phyloP scores from a whole-genome alignment of 2,113 vertebrate genomes.

The Mystacornis crossleyi region DNA sequence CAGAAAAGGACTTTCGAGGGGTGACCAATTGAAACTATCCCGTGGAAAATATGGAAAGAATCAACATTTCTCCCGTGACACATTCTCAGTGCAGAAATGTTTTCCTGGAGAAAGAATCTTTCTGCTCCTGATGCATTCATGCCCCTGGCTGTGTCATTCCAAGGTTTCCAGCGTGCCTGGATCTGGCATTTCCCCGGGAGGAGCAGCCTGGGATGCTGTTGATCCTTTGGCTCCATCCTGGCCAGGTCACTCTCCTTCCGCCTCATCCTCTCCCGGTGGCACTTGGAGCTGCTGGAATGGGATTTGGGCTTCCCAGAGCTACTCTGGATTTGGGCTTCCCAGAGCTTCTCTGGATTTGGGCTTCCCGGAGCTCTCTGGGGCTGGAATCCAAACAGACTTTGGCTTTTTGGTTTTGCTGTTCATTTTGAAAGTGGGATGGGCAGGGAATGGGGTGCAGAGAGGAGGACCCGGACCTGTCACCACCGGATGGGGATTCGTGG shows the following conservation, averaged over 20 bases:
- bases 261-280: accelerated
- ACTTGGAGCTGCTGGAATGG: background rate
- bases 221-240: background rate
- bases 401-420: background rate
- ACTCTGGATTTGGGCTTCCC: background rate
- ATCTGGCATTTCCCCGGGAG: too few species aligned
- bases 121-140: background rate
- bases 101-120: background rate
- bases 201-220: accelerated
- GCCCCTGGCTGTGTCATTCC: background rate
- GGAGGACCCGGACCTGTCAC: background rate
- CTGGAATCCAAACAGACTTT: background rate
- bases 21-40: background rate
- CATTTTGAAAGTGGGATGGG: accelerated
- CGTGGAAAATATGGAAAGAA: background rate
- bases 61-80: background rate
- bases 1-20: background rate
- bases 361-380: too few species aligned
- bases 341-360: background rate
- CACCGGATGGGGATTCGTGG: background rate
- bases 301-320: background rate
- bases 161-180: accelerated
- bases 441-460: background rate
- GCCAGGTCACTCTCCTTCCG: background rate
- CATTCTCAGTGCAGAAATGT: background rate